phyloP scores from a whole-genome alignment of 2,113 vertebrate species.

The Daboia siamensis region DNA sequence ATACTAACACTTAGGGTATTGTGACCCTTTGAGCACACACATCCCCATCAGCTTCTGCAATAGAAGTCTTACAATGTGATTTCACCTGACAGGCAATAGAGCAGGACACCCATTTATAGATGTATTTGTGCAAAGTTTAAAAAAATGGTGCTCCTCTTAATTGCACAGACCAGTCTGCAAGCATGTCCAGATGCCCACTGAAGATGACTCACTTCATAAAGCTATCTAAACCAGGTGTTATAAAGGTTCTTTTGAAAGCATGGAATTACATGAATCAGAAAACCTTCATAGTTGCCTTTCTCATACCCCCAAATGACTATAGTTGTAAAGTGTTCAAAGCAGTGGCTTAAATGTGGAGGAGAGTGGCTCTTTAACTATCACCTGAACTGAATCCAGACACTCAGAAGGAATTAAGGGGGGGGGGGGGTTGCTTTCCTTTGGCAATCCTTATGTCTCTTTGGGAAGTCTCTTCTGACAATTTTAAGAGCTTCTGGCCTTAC shows the following conservation, averaged over 20 bases:
- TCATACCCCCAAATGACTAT: background rate
- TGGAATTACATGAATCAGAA: too few species aligned
- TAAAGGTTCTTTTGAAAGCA: background rate
- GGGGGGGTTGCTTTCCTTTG: too few species aligned
- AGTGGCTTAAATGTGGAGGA: background rate
- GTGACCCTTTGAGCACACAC: background rate
- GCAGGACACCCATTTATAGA: background rate
- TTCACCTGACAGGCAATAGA: background rate
- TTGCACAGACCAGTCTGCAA: background rate
- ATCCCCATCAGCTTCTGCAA: background rate
- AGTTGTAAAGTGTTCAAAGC: background rate
- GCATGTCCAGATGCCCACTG: background rate
- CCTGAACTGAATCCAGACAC: background rate
- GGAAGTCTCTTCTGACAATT: background rate
- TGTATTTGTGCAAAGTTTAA: background rate
- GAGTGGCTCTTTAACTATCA: background rate
- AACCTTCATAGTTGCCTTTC: background rate
- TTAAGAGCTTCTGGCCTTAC: background rate
- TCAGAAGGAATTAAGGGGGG: background rate
- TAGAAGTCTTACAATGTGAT: too few species aligned
- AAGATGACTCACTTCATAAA: background rate
- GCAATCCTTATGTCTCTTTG: background rate
- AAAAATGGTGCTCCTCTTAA: background rate
- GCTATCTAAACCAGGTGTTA: background rate
- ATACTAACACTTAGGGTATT: background rate